phyloP scores from a whole-genome alignment of 1,140 invertebrate genomes.

The Aphidius gifuensis region DNA sequence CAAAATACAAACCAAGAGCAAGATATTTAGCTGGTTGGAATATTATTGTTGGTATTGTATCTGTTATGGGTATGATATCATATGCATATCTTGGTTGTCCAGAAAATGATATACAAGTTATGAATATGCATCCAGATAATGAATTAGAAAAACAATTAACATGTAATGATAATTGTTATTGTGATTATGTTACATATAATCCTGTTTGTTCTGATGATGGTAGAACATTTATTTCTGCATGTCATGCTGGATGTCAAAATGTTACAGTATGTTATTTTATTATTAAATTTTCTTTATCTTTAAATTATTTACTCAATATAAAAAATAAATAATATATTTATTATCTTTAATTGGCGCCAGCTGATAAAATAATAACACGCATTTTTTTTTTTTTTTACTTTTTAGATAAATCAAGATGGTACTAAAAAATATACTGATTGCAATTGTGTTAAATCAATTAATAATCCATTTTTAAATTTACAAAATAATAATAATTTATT shows the following conservation, averaged over 20 bases:
- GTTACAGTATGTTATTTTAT: slow-evolving; percentile 37
- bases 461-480: slow-evolving; percentile 1
- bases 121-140: slow-evolving; percentile 47
- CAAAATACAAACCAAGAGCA: slow-evolving; percentile 67
- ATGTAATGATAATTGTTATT: slow-evolving; percentile 65
- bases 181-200: slow-evolving; percentile 67
- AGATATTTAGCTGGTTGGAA: slow-evolving; percentile 71
- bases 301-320: neutral
- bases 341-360: slow-evolving; percentile 3
- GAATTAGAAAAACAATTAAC: slow-evolving; percentile 51
- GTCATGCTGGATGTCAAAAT: slow-evolving; percentile 65
- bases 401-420: slow-evolving; percentile 30
- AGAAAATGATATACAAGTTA: slow-evolving; percentile 55
- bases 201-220: slow-evolving; percentile 64
- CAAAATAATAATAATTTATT: slow-evolving; percentile 26
- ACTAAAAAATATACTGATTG: slow-evolving; percentile 56
- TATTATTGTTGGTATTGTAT: slow-evolving; percentile 65
- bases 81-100: slow-evolving; percentile 71
- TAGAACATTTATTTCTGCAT: slow-evolving; percentile 67
- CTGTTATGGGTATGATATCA: slow-evolving; percentile 62
- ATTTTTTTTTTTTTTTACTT: slow-evolving; percentile 6
- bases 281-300: neutral
- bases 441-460: slow-evolving; percentile 51
- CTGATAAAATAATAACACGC: neutral
- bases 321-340: neutral